Evolutionary conservation across 2,797 vertebrate species (phyloP).

Genomic region (Tauraco hartlaubi): DNA sequence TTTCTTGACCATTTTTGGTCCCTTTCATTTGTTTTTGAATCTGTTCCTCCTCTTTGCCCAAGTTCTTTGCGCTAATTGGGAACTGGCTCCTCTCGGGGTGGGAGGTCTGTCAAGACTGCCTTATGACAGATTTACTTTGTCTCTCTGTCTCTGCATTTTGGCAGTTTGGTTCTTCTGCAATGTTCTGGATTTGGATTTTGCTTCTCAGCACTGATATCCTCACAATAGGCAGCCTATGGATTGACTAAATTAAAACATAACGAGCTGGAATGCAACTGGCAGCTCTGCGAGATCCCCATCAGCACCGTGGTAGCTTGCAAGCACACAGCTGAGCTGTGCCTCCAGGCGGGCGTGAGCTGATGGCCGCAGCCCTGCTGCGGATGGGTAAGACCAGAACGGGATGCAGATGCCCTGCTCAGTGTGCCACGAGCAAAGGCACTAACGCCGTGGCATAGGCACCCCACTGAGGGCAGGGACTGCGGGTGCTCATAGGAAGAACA

Average conservation of each 20-base stretch:
- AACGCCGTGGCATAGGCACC: fast-evolving
- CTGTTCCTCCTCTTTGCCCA: conserved; percentile 65
- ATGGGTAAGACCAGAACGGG: neutral
- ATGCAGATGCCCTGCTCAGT: neutral
- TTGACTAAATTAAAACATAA: conserved; percentile 73
- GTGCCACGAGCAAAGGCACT: fast-evolving
- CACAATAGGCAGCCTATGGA: conserved; percentile 72
- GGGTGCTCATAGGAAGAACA: fast-evolving
- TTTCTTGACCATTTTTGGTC: conserved; percentile 74
- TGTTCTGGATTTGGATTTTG: conserved; percentile 67
- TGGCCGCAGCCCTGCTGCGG: neutral
- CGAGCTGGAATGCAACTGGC: conserved; percentile 62
- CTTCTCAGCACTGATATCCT: conserved; percentile 55
- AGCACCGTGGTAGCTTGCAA: neutral
- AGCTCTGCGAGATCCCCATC: conserved; percentile 51
- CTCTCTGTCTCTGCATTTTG: conserved; percentile 65
- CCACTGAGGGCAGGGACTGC: fast-evolving
- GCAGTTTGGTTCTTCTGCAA: conserved; percentile 67
- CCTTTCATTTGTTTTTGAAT: conserved; percentile 73
- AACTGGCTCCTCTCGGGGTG: conserved; percentile 71
- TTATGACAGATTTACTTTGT: conserved; percentile 74
- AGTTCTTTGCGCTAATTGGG: conserved; percentile 67
- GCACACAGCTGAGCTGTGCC: neutral
- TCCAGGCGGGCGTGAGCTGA: fast-evolving
- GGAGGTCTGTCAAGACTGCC: conserved; percentile 70